These are phyloP conservation scores for Mythimna albipuncta DNA, from an alignment of 2,888 invertebrate species.

Conservation along the genomic window DNA sequence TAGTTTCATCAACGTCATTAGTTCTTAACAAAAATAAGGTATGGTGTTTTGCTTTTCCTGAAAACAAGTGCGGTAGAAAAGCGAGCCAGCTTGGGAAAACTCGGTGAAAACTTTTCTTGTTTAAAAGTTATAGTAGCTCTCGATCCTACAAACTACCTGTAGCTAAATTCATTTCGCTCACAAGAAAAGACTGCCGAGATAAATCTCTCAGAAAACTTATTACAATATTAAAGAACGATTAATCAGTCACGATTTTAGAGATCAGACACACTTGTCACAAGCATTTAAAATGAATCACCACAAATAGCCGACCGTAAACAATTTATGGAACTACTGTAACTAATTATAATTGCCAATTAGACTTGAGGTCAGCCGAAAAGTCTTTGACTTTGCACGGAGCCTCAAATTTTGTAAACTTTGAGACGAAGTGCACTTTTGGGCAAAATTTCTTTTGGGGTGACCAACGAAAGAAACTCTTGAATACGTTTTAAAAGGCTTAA, in stretches of 20 bases:
- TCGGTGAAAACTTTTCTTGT: conserved; percentile 32
- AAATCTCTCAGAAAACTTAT: neutral
- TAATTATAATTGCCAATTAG: conserved; percentile 45
- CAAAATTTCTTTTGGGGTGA: neutral
- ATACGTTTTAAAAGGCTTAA: no score
- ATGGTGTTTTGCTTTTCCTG: neutral
- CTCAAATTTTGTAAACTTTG: conserved; percentile 23
- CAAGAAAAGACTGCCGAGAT: neutral
- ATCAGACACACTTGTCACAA: conserved; percentile 9
- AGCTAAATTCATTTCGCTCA: conserved; percentile 10
- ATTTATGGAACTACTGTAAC: conserved; percentile 21
- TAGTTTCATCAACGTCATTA: conserved; percentile 32
- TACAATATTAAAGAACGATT: neutral
- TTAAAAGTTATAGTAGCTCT: conserved; percentile 8
- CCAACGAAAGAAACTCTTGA: neutral
- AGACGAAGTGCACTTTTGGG: conserved; percentile 7
- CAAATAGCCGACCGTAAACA: conserved; percentile 23
- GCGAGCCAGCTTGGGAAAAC: conserved; percentile 3
- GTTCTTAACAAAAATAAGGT: conserved; percentile 11
- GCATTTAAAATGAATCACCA: conserved; percentile 18
- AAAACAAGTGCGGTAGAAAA: conserved; percentile 13
- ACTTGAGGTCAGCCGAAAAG: conserved; percentile 26
- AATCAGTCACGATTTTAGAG: conserved; percentile 8
- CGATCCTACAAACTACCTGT: neutral
- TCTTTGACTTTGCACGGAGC: conserved; percentile 24